These are phyloP conservation scores for Microcebus tavaratra DNA, from an alignment of 2,113 vertebrate genomes.

Conservation along the genomic window DNA sequence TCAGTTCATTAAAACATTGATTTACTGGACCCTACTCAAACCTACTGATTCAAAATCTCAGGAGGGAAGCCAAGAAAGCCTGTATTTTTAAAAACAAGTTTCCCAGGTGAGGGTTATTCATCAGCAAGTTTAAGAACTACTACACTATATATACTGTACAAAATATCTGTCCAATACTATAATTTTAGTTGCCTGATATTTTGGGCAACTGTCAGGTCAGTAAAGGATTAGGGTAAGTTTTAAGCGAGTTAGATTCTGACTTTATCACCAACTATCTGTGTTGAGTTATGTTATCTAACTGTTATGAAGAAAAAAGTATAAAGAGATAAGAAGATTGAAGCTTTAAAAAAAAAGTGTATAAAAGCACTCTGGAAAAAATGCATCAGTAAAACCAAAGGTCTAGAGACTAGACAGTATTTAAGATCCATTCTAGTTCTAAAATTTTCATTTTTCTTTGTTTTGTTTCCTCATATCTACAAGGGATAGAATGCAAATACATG, in stretches of 20 bases:
- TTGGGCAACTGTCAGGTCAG: not conserved
- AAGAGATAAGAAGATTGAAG: not conserved
- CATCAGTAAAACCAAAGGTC: constrained; percentile 4
- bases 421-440: not conserved
- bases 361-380: not conserved
- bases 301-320: not conserved
- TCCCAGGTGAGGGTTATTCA: not conserved
- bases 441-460: not conserved
- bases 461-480: not conserved
- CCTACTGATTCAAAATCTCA: not conserved
- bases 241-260: not conserved
- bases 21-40: not conserved
- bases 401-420: not conserved
- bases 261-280: not conserved
- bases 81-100: not conserved
- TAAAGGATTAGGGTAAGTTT: not conserved
- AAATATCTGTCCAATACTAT: not conserved
- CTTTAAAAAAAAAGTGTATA: not conserved
- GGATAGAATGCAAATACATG: constrained; percentile 28
- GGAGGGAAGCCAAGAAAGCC: not conserved
- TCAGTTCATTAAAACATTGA: not conserved
- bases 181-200: not conserved
- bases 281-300: not conserved
- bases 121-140: not conserved
- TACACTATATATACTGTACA: not conserved